A percentile compares a stretch with the other conserved stretches of the same genome.
Evolutionary conservation across 2,888 invertebrate species (phyloP).

Genomic region (Lithophane socia): DNA sequence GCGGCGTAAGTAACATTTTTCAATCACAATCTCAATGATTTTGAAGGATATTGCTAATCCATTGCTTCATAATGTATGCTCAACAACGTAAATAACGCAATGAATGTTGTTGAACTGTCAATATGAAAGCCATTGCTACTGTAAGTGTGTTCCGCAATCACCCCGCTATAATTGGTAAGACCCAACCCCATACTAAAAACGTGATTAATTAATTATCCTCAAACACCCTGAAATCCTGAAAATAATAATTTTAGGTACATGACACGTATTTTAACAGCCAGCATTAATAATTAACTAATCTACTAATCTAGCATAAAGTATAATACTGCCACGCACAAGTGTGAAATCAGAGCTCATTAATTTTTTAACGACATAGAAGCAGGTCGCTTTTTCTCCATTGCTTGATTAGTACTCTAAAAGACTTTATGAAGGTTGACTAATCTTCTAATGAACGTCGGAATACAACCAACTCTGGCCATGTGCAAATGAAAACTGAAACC

Average conservation of each 20-base stretch:
- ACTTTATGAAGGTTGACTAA: neutral
- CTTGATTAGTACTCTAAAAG: neutral
- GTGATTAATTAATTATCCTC: neutral
- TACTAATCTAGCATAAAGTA: neutral
- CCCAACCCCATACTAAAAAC: neutral
- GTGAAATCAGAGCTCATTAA: neutral
- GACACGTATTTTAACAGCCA: neutral
- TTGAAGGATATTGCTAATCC: too few species aligned
- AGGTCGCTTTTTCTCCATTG: neutral
- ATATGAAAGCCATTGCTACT: too few species aligned
- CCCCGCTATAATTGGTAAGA: too few species aligned
- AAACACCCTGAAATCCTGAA: neutral
- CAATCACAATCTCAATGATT: too few species aligned
- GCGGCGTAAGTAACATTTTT: too few species aligned
- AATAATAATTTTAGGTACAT: neutral
- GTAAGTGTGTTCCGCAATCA: too few species aligned
- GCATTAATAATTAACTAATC: neutral
- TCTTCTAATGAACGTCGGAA: neutral
- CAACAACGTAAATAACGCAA: too few species aligned
- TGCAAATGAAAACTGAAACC: constrained; percentile 1
- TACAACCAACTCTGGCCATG: constrained; percentile 18
- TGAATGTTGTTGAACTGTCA: too few species aligned
- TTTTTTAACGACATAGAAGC: neutral
- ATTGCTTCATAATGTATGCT: too few species aligned
- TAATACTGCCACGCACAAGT: neutral